Evolutionary conservation across 2,797 vertebrate genomes (phyloP), one percentile per base, ranked within the genome.

Genomic region (Diplodus puntazzo): DNA sequence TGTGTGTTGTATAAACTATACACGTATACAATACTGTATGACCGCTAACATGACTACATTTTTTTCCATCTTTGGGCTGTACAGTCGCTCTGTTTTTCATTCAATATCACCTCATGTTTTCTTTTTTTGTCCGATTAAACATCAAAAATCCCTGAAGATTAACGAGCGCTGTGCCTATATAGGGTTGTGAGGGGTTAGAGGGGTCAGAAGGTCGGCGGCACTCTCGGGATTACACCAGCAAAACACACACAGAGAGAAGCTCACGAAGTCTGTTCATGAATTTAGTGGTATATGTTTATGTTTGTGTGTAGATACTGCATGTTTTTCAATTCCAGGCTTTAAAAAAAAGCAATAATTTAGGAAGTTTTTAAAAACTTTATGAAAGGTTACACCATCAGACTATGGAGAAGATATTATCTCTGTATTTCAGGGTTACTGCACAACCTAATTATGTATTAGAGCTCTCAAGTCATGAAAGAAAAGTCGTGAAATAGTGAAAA

Each of bases 81-180:
- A 25, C 39, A 27, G 17, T 2, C 23, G 17, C 57, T 79, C 55
- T 75, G 4, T 63, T 75, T 74, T 78, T 63, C 67, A 74, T 81
- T 83, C 73, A 72, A 80, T 69, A 79, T 82, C 66, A 77, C 77
- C 74, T 79, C 60, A n/a, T 74, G 66, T 82, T 88, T 80, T 72
- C 20, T 46, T 71, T 79, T 79, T 83, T 62, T n/a, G 67, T 75
- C 20, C 23, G 69, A 83, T 86, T 81, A 80, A 86, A 87, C 45
- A 45, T 76, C 57, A 66, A 84, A 87, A 84, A 77, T 69, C 57
- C 45, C 27, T 55, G 65, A 86, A 88, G 83, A 86, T 90, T 89
- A 91, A 59, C 2, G 20, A 23, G 72, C 20, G 21, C 65, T 25
- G 55, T 55, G 66, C 30, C 68, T 39, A 61, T 80, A 52, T 64